phyloP scores from a whole-genome alignment of 2,113 vertebrate genomes.

The Catharus bicknelli region DNA sequence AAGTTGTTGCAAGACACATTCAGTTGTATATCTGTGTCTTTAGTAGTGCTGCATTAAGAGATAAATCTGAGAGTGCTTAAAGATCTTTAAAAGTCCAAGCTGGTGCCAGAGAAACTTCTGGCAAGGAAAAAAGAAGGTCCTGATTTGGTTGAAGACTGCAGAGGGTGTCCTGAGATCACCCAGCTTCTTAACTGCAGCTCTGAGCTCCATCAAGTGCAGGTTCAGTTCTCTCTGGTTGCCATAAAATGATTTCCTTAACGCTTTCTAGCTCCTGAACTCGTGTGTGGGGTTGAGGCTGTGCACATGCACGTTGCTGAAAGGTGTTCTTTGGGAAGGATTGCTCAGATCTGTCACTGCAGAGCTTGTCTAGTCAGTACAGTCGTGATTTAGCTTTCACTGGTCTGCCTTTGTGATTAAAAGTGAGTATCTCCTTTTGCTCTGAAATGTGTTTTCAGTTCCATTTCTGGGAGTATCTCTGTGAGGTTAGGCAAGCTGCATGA shows the following conservation, averaged over 20 bases:
- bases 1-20: accelerated
- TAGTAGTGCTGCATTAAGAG: background rate
- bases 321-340: background rate
- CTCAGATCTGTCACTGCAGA: background rate
- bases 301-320: accelerated
- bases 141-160: background rate
- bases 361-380: background rate
- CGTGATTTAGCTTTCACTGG: background rate
- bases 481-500: background rate
- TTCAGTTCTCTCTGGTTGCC: background rate
- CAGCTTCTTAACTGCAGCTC: background rate
- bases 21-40: background rate
- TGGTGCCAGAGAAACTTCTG: background rate
- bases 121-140: background rate
- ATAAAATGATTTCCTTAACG: background rate
- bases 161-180: background rate
- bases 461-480: background rate
- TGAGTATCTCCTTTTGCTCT: background rate
- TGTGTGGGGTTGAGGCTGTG: background rate
- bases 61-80: background rate
- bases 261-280: background rate
- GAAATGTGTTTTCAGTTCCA: background rate
- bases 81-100: background rate
- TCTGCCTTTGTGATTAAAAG: background rate
- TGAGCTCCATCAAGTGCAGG: background rate